Conservation (phyloP, 2,113 vertebrate genomes). For the Malurus melanocephalus region DNA sequence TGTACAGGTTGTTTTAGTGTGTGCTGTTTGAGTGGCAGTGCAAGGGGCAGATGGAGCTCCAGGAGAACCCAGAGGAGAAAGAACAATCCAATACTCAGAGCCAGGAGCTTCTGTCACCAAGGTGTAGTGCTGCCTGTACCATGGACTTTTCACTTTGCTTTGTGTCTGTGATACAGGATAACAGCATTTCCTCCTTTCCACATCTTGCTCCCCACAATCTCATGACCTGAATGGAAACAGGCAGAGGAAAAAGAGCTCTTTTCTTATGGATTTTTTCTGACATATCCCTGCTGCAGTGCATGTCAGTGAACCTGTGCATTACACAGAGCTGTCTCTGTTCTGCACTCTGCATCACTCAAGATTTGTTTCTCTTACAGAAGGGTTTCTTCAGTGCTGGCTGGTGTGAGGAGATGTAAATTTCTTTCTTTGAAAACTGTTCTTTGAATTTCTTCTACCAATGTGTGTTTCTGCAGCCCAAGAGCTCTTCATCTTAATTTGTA, state of each 20-base stretch:
- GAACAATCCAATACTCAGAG: accelerated
- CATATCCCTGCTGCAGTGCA: not conserved
- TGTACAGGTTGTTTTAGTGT: not conserved
- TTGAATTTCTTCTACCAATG: not conserved
- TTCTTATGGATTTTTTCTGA: not conserved
- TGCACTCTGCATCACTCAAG: not conserved
- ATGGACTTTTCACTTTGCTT: not conserved
- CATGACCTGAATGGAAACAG: not conserved
- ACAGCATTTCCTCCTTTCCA: not conserved
- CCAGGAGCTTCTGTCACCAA: not conserved
- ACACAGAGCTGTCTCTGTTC: not conserved
- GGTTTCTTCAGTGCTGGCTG: not conserved
- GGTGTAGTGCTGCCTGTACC: not conserved
- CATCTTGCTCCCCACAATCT: not conserved
- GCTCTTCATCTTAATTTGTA: not conserved
- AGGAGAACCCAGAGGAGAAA: not conserved
- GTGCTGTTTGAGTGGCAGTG: not conserved
- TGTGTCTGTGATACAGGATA: not conserved
- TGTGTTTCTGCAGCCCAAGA: not conserved
- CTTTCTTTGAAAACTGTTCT: not conserved
- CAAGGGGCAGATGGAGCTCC: not conserved
- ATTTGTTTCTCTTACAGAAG: not conserved
- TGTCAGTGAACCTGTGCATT: not conserved
- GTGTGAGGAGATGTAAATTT: not conserved
- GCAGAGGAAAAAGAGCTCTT: not conserved